Conservation (phyloP, 2,888 invertebrate genomes). For the Lasioglossum marginatum region DNA sequence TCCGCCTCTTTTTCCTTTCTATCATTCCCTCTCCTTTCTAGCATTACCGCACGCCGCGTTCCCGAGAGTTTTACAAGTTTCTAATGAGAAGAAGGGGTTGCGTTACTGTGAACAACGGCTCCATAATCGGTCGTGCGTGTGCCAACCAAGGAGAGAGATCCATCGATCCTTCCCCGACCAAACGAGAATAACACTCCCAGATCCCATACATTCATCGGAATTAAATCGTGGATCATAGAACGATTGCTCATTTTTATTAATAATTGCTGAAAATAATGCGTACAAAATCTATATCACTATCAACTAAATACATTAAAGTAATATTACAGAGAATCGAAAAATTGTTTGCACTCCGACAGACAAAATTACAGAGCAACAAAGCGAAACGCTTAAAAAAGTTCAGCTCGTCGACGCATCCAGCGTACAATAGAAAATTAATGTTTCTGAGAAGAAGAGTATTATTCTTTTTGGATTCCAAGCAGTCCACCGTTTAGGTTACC, state of each 20-base stretch:
- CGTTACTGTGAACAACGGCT: slow-evolving; percentile 67
- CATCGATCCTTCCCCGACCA: slow-evolving; percentile 47
- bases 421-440: slow-evolving; percentile 37
- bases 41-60: slow-evolving; percentile 52
- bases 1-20: slow-evolving; percentile 15
- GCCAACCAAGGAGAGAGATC: slow-evolving; percentile 9
- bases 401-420: slow-evolving; percentile 19
- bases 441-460: slow-evolving; percentile 25
- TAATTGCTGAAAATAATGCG: background rate
- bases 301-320: background rate
- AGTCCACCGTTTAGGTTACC: background rate
- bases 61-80: slow-evolving; percentile 73
- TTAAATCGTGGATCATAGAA: background rate
- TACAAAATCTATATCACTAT: background rate
- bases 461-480: slow-evolving; percentile 39
- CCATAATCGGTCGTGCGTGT: slow-evolving; percentile 41
- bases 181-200: slow-evolving; percentile 10
- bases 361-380: background rate
- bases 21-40: background rate
- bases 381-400: background rate
- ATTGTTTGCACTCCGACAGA: background rate
- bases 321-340: background rate
- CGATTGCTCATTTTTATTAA: background rate
- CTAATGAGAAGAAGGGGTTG: slow-evolving; percentile 76
- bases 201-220: background rate